phyloP scores from a whole-genome alignment of 2,113 vertebrate genomes.

The Odontophorus gujanensis region DNA sequence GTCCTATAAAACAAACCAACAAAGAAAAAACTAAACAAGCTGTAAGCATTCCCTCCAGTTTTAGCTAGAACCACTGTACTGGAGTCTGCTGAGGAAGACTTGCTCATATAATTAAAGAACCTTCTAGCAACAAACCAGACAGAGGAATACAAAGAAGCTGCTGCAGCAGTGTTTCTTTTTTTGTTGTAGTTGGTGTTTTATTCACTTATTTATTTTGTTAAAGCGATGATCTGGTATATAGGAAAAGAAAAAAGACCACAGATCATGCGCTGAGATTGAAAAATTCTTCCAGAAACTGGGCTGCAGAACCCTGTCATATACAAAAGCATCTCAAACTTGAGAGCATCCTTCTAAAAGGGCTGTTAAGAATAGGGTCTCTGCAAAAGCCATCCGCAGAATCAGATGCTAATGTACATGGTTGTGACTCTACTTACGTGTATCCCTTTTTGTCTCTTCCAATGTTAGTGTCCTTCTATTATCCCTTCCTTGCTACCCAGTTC shows the following conservation, averaged over 20 bases:
- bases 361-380: neutral
- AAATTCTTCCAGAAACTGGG: neutral
- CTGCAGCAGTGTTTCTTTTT: neutral
- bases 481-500: neutral
- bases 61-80: neutral
- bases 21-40: neutral
- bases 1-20: constrained; percentile 80
- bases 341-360: neutral
- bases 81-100: neutral
- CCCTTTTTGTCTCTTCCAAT: neutral
- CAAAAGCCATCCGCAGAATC: neutral
- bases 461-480: neutral
- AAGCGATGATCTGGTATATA: neutral
- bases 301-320: neutral
- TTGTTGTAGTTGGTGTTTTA: no score
- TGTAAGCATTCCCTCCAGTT: neutral
- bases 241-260: neutral
- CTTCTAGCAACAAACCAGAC: neutral
- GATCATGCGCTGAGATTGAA: neutral
- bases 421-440: neutral
- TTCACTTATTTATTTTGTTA: neutral
- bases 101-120: neutral
- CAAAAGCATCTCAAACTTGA: neutral
- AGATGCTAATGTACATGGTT: neutral
- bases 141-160: neutral